Percentiles rank a stretch among this genome's conserved stretches.
These are phyloP conservation scores for Salvelinus alpinus DNA, from an alignment of 2,113 vertebrate species.

Conservation along the genomic window DNA sequence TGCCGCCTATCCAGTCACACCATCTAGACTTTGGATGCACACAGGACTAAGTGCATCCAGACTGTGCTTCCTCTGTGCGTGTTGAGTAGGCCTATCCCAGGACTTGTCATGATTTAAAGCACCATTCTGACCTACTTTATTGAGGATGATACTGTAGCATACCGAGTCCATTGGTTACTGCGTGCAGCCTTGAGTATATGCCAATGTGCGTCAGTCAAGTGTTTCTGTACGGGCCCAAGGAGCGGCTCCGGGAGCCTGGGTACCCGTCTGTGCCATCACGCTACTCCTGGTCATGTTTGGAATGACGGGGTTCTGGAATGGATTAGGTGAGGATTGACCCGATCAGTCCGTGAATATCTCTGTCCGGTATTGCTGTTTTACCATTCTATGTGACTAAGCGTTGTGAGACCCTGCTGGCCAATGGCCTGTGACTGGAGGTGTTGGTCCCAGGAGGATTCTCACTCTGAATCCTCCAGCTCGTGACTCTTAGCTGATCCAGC, in stretches of 20 bases:
- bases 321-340: too few relatives aligned
- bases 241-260: too few relatives aligned
- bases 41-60: background rate
- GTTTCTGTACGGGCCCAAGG: background rate
- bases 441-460: constrained; percentile 53
- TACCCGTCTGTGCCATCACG: too few relatives aligned
- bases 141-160: background rate
- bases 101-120: too few relatives aligned
- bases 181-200: background rate
- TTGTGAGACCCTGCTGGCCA: too few relatives aligned
- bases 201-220: background rate
- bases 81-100: background rate
- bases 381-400: too few relatives aligned
- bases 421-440: too few relatives aligned
- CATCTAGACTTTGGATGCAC: background rate
- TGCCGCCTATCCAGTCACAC: background rate
- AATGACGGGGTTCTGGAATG: too few relatives aligned
- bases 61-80: background rate
- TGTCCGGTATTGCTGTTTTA: too few relatives aligned
- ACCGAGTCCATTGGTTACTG: constrained; percentile 3
- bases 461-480: constrained; percentile 60
- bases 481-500: constrained; percentile 64
- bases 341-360: too few relatives aligned
- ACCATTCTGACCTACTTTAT: background rate
- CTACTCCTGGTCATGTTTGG: too few relatives aligned